phyloP scores from a whole-genome alignment of 2,113 vertebrate species.

The Haliaeetus leucogaster region DNA sequence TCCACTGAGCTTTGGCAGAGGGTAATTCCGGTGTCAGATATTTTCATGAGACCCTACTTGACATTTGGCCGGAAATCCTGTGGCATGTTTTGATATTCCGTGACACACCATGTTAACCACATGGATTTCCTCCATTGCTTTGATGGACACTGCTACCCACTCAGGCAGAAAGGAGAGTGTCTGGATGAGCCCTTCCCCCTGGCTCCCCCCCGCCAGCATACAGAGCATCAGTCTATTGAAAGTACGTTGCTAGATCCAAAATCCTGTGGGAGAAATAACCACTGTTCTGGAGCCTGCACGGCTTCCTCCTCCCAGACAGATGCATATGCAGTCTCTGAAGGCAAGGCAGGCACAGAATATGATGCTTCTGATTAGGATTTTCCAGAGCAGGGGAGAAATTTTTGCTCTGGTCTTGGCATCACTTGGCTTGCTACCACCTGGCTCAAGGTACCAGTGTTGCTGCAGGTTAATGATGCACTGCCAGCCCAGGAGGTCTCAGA shows the following conservation, averaged over 20 bases:
- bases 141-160: neutral
- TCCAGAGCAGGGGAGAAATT: neutral
- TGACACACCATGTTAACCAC: neutral
- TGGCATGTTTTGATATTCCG: constrained; percentile 37
- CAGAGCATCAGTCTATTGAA: neutral
- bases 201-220: neutral
- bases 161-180: neutral
- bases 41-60: constrained; percentile 41
- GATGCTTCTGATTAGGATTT: neutral
- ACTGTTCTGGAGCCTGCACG: neutral
- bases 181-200: neutral
- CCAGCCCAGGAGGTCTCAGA: neutral
- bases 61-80: constrained; percentile 40
- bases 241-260: neutral
- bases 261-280: neutral
- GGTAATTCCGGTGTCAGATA: constrained; percentile 37
- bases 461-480: accelerated
- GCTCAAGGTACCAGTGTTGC: neutral
- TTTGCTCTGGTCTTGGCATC: neutral
- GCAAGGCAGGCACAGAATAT: neutral
- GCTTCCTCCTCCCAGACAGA: neutral
- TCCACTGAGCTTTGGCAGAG: constrained; percentile 4
- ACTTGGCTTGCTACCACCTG: neutral
- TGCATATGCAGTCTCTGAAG: neutral
- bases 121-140: constrained; percentile 19